A percentile compares a stretch with the other conserved stretches of the same genome.
Evolutionary conservation across 2,113 vertebrate genomes (phyloP).

Genomic region (Eretmochelys imbricata): DNA sequence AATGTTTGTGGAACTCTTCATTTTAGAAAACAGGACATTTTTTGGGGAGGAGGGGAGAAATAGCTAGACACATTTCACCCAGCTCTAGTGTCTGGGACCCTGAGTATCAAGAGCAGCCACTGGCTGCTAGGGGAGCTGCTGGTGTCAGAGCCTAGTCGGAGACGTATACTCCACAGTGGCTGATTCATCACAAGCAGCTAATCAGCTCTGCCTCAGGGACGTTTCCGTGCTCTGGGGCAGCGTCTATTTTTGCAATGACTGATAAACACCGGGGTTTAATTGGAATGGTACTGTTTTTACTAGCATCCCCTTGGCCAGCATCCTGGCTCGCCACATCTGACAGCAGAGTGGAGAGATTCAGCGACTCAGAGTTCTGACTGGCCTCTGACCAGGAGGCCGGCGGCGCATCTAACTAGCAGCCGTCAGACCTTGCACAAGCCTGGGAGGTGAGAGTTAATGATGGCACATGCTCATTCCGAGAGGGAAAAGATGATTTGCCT

Average conservation of each 20-base stretch:
- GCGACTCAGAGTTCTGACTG: neutral
- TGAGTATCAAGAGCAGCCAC: neutral
- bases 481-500: constrained; percentile 31
- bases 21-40: neutral
- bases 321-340: neutral
- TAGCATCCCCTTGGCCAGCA: neutral
- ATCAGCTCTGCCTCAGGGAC: neutral
- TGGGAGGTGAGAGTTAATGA: constrained; percentile 38
- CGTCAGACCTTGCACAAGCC: neutral
- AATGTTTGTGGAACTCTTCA: neutral
- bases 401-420: neutral
- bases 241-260: neutral
- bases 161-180: neutral
- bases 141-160: neutral
- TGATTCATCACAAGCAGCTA: neutral
- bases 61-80: neutral
- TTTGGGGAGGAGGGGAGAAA: neutral
- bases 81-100: neutral
- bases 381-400: neutral
- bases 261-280: neutral
- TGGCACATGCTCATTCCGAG: constrained; percentile 27
- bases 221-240: neutral
- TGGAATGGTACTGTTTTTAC: neutral
- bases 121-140: neutral
- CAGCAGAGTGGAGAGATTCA: neutral